Evolutionary conservation across 2,113 vertebrate species (phyloP), one percentile per base, ranked within the genome.

Genomic region (Larimichthys crocea): DNA sequence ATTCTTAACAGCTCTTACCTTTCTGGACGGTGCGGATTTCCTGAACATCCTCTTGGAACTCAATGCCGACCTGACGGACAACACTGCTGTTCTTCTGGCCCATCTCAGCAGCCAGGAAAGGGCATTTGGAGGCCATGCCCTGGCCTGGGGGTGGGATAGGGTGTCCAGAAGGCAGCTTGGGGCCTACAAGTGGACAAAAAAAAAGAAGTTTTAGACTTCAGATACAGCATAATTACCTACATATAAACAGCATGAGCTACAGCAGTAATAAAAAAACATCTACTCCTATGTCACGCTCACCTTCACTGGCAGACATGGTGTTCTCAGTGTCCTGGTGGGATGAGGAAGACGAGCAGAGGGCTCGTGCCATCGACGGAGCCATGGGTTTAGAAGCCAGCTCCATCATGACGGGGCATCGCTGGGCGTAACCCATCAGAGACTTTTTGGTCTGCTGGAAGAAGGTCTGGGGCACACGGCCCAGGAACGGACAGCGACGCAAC

Each of bases 381-480:
- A 95, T 89, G 2, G 96, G 95, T 69, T 95, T 95, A 29, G 95
- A 94, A 11, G 90, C 96, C 53, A 96, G 90, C 78, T 97, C 97
- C 98, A 99, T 99, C 98, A 99, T 99, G 42, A 97, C 94, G 1
- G 98, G 98, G 83, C 98, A 99, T 75, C 93, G 96, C 90, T 98
- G 97, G 14, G 98, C 98, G 20, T 97, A 99, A 1, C 95, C 93
- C 17, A 97, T 92, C 91, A 99, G 85, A 1, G 96, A 96, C 64
- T 96, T 96, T 55, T 97, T 96, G 10, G 98, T 93, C 89, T 99
- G 98, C 94, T 99, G 98, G 83, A 99, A 90, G 89, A 99, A 99
- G 19, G 96, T 90, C 92, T 97, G 97, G 2, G 97, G 96, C 68
- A 99, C 95, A 0, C 96, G 95, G 59, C 97, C 96, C 89, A 99